A percentile compares a stretch with the other conserved stretches of the same genome.
phyloP scores from a whole-genome alignment of 1,140 invertebrate genomes.

The Tribolium castaneum region DNA sequence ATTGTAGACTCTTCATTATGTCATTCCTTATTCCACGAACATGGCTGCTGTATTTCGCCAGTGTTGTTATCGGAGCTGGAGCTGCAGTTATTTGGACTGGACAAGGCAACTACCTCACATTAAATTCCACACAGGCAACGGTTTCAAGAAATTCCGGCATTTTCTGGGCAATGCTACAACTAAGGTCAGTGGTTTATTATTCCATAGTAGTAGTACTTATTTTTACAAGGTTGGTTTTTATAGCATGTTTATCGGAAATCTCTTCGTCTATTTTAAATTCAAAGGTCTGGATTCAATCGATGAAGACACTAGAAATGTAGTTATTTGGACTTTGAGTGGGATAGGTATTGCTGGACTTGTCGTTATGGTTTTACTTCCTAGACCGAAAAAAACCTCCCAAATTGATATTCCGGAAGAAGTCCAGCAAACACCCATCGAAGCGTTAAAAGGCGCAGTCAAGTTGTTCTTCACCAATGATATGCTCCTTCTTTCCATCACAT shows the following conservation, averaged over 20 bases:
- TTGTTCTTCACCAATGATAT: slow-evolving; percentile 86
- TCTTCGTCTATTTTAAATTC: slow-evolving; percentile 93
- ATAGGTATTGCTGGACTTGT: slow-evolving; percentile 77
- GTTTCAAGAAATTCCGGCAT: slow-evolving; percentile 94
- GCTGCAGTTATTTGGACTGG: slow-evolving; percentile 92
- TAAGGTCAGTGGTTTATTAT: slow-evolving; percentile 71
- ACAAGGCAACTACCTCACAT: slow-evolving; percentile 93
- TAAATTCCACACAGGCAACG: slow-evolving; percentile 87
- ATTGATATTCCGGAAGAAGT: slow-evolving; percentile 69
- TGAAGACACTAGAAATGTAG: slow-evolving; percentile 72
- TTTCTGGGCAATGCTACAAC: slow-evolving; percentile 96
- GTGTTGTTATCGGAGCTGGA: slow-evolving; percentile 87
- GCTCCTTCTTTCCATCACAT: slow-evolving; percentile 85
- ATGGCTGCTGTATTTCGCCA: slow-evolving; percentile 85
- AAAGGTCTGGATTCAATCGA: slow-evolving; percentile 78
- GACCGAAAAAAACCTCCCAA: slow-evolving; percentile 67
- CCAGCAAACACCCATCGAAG: slow-evolving; percentile 71
- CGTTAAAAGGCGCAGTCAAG: slow-evolving; percentile 78
- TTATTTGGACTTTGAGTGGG: slow-evolving; percentile 80
- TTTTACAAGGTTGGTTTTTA: slow-evolving; percentile 59
- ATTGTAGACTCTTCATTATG: slow-evolving; percentile 79
- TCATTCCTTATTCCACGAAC: slow-evolving; percentile 87
- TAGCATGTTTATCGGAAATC: slow-evolving; percentile 92
- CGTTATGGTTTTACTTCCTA: slow-evolving; percentile 74
- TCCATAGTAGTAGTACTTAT: background rate